Base-by-base conservation (phyloP, 1,140 invertebrate genomes). In the Diprion similis region DNA sequence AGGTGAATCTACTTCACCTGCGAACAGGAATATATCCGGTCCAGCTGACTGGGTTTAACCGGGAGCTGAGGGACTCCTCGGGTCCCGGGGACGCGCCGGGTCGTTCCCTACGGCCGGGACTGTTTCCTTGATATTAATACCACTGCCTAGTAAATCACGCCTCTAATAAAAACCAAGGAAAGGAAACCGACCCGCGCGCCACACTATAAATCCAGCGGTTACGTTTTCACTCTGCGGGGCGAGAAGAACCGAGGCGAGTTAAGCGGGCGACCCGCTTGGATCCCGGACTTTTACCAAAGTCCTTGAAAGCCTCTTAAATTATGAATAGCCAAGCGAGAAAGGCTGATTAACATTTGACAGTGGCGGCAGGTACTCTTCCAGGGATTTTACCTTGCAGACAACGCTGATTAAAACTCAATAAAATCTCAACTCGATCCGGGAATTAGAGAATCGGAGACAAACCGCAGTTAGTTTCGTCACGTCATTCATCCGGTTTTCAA, bases 321-420 rank as follows among this genome's bases (percentile, higher is more conserved):
- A 76, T 75, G 78, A 78, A 78, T 77, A 74, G 79, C 51, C 73
- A 71, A 75, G 76, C 78, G 82, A 83, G 77, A 83, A 81, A 78
- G 76, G 72, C 79, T 83, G 81, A 85, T 85, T 83, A 84, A 85
- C 83, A 82, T 77, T 76, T 70, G 71, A 17, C n/a, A 59, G n/a
- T 37, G 24, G 24, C n/a, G 51, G 51, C n/a, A 37, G 11, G 11
- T 59, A 13, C n/a, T 8, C 51, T 59, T 59, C 9, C 24, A 37
- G 24, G 24, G 51, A 59, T 59, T 59, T 17, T 59, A 59, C 11
- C 24, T 37, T 59, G 11, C 51, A 59, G 51, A 59, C 51, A 59
- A 59, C n/a, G 51, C 11, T 59, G 24, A 37, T 37, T 59, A 4
- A 13, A 59, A 59, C 51, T 59, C 51, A 8, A 59, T 59, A 17